Base-by-base conservation (phyloP, 2,113 vertebrate genomes). In the Callocephalon fimbriatum region DNA sequence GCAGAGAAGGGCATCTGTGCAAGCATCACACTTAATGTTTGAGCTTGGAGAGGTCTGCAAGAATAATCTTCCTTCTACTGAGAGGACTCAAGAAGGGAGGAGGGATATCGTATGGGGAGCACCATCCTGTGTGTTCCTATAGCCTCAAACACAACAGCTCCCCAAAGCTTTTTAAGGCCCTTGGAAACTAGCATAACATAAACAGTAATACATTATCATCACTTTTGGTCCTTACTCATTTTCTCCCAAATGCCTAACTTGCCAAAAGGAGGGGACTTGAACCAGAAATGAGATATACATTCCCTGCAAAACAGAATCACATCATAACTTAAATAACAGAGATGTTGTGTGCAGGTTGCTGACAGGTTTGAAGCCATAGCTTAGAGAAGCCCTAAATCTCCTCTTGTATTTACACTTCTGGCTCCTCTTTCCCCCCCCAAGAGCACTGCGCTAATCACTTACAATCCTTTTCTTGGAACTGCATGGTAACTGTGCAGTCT, bases 111-210 rank as follows among this genome's bases (percentile, higher is more conserved):
- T 50, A 37, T 2, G 7, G 50, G 18, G 78, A 88, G 38, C 5
- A 11, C 59, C 95, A 93, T 94, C 78, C 90, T 95, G 92, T 94
- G 88, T 97, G 90, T 93, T 96, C 92, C 65, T 92, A 47, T 76
- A 75, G 72, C 65, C 91, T 93, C 94, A 77, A 92, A 80, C 59
- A 77, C 59, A 90, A 85, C 61, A 95, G 80, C 26, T 80, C 54
- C 90, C 72, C 2, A 0, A 0, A 32, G 75, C 26, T 71, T 93
- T 71, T 26, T 26, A 62, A 94, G 71, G 51, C n/a, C 74, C 80
- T 80, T 95, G 90, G 88, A 93, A 88, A 95, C 92, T 40, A 80
- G 35, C 65, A 51, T 32, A 90, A 83, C 44, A 84, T 56, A 94
- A 95, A 94, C 72, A 93, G 37, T 45, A 86, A 84, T 32, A 70